Evolutionary conservation across 2,113 vertebrate genomes (phyloP).

Genomic region (Poecilia latipinna): DNA sequence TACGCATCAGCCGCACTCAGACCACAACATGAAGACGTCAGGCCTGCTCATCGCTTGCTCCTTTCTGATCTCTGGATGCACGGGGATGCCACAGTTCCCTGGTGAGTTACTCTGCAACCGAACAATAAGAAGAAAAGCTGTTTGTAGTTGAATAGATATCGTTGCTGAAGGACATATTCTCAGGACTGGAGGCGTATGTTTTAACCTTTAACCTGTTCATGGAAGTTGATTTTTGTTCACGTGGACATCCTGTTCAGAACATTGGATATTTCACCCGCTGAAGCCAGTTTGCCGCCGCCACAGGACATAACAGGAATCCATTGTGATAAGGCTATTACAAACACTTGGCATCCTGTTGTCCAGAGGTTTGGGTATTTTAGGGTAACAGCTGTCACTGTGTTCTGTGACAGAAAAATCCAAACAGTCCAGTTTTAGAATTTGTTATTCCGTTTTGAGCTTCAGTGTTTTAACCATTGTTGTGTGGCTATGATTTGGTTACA

Average conservation of each 20-base stretch:
- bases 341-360: background rate
- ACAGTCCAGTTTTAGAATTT: too few relatives aligned
- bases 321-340: background rate
- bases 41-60: slow-evolving; percentile 58
- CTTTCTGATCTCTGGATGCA: slow-evolving; percentile 42
- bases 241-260: background rate
- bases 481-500: background rate
- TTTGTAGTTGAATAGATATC: background rate
- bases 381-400: background rate
- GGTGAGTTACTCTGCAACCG: slow-evolving; percentile 59
- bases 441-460: background rate
- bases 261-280: background rate
- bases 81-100: slow-evolving; percentile 69
- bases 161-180: background rate
- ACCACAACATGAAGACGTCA: slow-evolving; percentile 67
- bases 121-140: background rate
- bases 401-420: too few relatives aligned
- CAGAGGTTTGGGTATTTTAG: background rate
- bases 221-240: background rate
- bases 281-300: background rate
- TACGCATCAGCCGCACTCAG: slow-evolving; percentile 15
- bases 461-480: background rate
- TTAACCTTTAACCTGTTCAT: background rate
- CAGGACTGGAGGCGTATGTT: background rate
- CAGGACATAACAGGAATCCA: slow-evolving; percentile 12